Conservation (phyloP, 2,113 vertebrate species). For the Cyprinus carpio region DNA sequence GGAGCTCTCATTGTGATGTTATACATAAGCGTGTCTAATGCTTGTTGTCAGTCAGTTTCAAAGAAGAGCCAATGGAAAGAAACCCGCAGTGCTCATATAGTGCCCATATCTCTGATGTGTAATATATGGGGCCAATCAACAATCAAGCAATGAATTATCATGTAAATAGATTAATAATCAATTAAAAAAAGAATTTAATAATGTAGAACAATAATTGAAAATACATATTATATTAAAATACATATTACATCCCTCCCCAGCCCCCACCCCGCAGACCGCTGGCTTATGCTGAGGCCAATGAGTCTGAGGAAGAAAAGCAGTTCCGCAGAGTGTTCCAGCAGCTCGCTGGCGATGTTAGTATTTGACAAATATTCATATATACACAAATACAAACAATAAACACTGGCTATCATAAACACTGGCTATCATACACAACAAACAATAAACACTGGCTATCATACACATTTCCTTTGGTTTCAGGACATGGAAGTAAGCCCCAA, state of each 20-base stretch:
- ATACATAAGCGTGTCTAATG: background rate
- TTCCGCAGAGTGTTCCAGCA: conserved; percentile 88
- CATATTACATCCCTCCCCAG: conserved; percentile 56
- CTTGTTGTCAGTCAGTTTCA: background rate
- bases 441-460: background rate
- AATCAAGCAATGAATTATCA: background rate
- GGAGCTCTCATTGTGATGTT: background rate
- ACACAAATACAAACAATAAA: background rate
- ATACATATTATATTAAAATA: background rate
- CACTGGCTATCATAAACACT: background rate
- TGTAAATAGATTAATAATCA: background rate
- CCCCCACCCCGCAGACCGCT: conserved; percentile 76
- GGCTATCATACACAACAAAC: background rate
- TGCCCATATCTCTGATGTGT: no score
- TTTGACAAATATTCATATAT: background rate
- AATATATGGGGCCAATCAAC: background rate
- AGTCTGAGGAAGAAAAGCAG: conserved; percentile 83
- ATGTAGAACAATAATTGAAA: background rate
- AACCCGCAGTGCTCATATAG: no score
- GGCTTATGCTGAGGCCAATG: conserved; percentile 78
- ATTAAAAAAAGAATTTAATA: background rate
- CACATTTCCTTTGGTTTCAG: conserved; percentile 64
- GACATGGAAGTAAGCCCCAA: conserved; percentile 91
- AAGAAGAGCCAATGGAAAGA: no score
- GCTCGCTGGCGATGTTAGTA: conserved; percentile 89